These are phyloP conservation scores for Falcaria lacertinaria DNA, from an alignment of 2,888 invertebrate species.

Conservation along the genomic window DNA sequence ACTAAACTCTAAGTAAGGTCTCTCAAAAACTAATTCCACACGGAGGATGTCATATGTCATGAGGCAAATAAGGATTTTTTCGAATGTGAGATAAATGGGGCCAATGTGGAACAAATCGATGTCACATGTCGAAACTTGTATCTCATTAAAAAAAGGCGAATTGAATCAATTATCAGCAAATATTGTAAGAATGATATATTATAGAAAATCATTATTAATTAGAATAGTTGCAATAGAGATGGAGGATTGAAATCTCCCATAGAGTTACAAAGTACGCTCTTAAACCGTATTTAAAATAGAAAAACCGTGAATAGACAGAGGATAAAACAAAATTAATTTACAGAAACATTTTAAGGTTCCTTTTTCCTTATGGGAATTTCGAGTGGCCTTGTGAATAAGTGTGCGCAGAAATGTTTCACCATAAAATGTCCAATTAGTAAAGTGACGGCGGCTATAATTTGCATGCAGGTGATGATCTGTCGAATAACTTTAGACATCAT, in stretches of 20 bases:
- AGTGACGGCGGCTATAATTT: slow-evolving; percentile 32
- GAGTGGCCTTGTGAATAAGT: slow-evolving; percentile 30
- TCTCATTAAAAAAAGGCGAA: no score
- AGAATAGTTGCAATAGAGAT: no score
- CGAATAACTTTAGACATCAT: slow-evolving; percentile 39
- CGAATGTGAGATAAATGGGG: no score
- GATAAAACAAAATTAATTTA: slow-evolving; percentile 47
- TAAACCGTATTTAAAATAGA: background rate
- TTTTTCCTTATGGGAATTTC: slow-evolving; percentile 27
- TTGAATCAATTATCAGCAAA: no score
- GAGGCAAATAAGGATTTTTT: no score
- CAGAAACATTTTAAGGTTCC: slow-evolving; percentile 44
- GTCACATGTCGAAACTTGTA: no score
- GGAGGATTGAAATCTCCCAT: background rate
- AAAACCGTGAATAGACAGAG: slow-evolving; percentile 11
- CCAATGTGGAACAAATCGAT: no score
- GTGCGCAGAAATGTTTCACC: slow-evolving; percentile 29
- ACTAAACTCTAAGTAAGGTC: no score
- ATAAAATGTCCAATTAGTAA: slow-evolving; percentile 31
- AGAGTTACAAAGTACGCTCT: background rate
- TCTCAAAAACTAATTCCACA: no score
- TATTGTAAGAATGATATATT: no score
- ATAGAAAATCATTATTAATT: no score
- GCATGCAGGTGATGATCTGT: slow-evolving; percentile 42
- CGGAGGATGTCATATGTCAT: no score